phyloP scores from a whole-genome alignment of 2,797 vertebrate genomes.

The Nyctalus aviator region DNA sequence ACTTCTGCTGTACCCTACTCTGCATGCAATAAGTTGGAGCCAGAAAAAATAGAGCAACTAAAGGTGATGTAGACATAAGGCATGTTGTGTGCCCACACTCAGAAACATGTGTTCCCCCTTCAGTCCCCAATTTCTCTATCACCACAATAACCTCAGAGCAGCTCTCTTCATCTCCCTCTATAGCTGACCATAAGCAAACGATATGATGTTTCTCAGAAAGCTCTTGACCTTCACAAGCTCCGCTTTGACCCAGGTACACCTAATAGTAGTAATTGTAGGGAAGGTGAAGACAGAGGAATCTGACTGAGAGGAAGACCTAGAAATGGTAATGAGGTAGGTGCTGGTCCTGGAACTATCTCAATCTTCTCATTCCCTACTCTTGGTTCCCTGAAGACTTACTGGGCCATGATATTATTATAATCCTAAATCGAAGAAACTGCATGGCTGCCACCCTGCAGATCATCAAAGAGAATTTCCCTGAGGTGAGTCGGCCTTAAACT shows the following conservation, averaged over 20 bases:
- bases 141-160: background rate
- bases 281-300: background rate
- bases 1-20: slow-evolving; percentile 85
- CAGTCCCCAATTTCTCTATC: rapidly evolving
- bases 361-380: background rate
- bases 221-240: slow-evolving; percentile 91
- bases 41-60: slow-evolving; percentile 87
- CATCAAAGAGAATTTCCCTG: background rate
- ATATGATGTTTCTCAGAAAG: slow-evolving; percentile 90
- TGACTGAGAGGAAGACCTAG: background rate
- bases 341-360: background rate
- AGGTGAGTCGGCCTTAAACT: background rate
- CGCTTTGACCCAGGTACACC: slow-evolving; percentile 88
- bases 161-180: background rate
- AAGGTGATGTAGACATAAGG: slow-evolving; percentile 86
- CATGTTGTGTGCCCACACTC: background rate
- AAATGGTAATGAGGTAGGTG: background rate
- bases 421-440: background rate
- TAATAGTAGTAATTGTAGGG: background rate
- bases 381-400: background rate
- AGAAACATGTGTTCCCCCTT: background rate
- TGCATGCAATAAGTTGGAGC: slow-evolving; percentile 87
- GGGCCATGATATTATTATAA: background rate
- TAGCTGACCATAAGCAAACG: slow-evolving; percentile 93
- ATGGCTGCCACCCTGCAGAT: background rate